Conservation (phyloP, 1,140 invertebrate genomes). For the Papilio helenus region DNA sequence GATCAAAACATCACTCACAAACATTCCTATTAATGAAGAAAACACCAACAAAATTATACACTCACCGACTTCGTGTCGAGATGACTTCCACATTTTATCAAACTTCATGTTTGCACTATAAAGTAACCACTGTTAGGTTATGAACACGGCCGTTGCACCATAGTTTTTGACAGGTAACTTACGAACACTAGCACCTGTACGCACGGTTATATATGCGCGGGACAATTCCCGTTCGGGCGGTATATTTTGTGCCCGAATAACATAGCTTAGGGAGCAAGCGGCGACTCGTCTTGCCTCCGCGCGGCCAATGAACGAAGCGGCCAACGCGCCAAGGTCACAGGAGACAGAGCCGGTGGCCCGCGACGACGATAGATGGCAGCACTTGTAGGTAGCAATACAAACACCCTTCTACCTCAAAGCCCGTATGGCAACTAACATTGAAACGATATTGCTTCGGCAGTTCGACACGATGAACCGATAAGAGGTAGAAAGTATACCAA, state of each 20-base stretch:
- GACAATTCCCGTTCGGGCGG: conserved; percentile 56
- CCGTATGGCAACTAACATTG: conserved; percentile 78
- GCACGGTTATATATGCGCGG: conserved; percentile 54
- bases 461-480: conserved; percentile 73
- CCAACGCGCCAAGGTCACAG: conserved; percentile 74
- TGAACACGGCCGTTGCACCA: conserved; percentile 62
- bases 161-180: conserved; percentile 75
- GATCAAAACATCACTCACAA: conserved; percentile 58
- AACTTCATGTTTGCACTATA: conserved; percentile 57
- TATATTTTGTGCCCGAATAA: conserved; percentile 56
- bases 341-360: conserved; percentile 54
- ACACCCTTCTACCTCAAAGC: conserved; percentile 67
- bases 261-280: conserved; percentile 70
- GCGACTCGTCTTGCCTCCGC: conserved; percentile 65
- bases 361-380: conserved; percentile 65
- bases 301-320: conserved; percentile 76
- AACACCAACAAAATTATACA: conserved; percentile 47
- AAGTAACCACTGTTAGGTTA: conserved; percentile 68
- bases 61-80: conserved; percentile 63
- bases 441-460: conserved; percentile 53
- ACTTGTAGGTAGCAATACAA: conserved; percentile 47
- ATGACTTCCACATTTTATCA: conserved; percentile 63
- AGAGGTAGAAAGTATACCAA: conserved; percentile 79
- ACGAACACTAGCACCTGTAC: conserved; percentile 63
- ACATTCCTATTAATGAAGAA: conserved; percentile 3